Evolutionary conservation across 2,113 vertebrate genomes (phyloP), one percentile per base, ranked within the genome.

Genomic region (Gasterosteus aculeatus): DNA sequence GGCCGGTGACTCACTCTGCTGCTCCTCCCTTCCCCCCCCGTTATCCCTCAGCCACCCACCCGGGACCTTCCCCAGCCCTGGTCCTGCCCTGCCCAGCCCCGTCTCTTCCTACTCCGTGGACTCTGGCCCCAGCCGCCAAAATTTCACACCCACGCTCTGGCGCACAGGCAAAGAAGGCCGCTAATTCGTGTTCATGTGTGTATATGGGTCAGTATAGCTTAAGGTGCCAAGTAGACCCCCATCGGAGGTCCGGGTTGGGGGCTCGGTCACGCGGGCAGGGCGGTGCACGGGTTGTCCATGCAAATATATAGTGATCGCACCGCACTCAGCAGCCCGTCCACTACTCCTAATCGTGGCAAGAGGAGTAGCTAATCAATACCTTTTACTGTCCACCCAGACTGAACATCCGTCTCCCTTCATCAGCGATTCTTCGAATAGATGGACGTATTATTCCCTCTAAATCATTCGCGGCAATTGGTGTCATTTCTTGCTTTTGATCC

Each of bases 61-160:
- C 60, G 33, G 58, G 87, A 89, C 77, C 80, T 72, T 72, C 58
- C 62, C 69, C 59, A 64, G 62, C 64, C 71, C 57, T 65, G 54
- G 14, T 31, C 72, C 86, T 69, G 61, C 71, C 64, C 77, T 69
- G 53, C 72, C 62, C 78, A 62, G 57, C 64, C 72, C 66, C 53
- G 81, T 53, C 75, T 81, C 22, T 49, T 72, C 66, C 70, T 69
- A 38, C 69, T 51, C 75, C 70, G 31, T 49, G 80, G 85, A 81
- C 82, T 82, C 78, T 85, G 65, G 67, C 53, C 84, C 29, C 35
- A 33, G 69, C 79, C 42, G 35, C 77, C 84, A 86, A 10, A 53
- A 92, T 94, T 93, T 93, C 91, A 92, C 84, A 64, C 86, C 79
- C 68, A 80, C 64, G 44, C 80, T 85, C 84, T 74, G 69, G 74